These are phyloP conservation scores for Vireo griseus DNA, from an alignment of 2,797 vertebrate species.

Conservation along the genomic window DNA sequence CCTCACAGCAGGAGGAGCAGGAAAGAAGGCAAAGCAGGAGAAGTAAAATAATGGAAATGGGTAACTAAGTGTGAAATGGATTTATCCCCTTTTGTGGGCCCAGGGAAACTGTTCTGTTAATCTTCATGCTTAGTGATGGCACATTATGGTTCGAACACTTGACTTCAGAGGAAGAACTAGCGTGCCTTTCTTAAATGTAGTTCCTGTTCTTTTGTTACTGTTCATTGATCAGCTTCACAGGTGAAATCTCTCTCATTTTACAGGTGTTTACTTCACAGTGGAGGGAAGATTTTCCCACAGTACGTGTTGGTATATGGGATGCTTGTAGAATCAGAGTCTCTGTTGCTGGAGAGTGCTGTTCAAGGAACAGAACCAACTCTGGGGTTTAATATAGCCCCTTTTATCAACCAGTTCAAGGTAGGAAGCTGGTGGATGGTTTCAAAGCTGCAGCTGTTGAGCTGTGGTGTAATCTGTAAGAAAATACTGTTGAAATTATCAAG, in stretches of 20 bases:
- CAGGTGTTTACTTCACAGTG: constrained; percentile 91
- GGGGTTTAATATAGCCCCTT: constrained; percentile 92
- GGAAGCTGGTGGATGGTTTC: neutral
- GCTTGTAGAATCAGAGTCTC: constrained; percentile 87
- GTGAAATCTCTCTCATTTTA: neutral
- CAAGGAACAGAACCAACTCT: constrained; percentile 91
- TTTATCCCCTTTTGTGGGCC: neutral
- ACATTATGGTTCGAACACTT: accelerated
- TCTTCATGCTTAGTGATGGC: neutral
- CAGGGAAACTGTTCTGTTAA: neutral
- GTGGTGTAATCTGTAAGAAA: neutral
- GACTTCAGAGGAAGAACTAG: neutral
- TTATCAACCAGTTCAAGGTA: constrained; percentile 98
- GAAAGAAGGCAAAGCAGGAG: neutral
- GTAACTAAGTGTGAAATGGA: neutral
- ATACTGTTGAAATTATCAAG: neutral
- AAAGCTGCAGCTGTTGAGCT: neutral
- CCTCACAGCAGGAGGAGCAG: neutral
- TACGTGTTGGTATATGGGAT: constrained; percentile 88
- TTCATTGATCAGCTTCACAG: neutral
- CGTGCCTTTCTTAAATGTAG: neutral
- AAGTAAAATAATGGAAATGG: neutral
- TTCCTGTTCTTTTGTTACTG: neutral
- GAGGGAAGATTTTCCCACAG: constrained; percentile 90
- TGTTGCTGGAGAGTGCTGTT: constrained; percentile 91